A percentile compares a stretch with the other conserved stretches of the same genome.
phyloP scores from a whole-genome alignment of 2,888 invertebrate species.

The Sphaerophoria taeniata region DNA sequence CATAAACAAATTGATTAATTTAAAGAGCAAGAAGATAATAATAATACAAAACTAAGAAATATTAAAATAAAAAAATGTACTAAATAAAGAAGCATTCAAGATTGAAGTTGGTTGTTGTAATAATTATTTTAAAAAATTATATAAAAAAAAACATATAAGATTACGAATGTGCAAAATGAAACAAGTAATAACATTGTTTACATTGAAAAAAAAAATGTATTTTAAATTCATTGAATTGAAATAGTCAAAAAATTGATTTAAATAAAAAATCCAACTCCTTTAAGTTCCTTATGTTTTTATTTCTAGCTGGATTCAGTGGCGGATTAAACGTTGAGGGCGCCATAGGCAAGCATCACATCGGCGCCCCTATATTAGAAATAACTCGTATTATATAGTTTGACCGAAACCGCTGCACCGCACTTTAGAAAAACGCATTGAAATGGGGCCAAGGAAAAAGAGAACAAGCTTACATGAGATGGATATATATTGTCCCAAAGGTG shows the following conservation, averaged over 20 bases:
- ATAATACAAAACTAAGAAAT: constrained; percentile 21
- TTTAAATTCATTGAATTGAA: constrained; percentile 33
- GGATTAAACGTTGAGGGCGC: too few species aligned
- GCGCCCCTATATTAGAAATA: too few species aligned
- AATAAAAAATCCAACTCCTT: constrained; percentile 19
- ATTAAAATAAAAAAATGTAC: background rate
- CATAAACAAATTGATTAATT: background rate
- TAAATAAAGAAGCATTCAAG: constrained; percentile 38
- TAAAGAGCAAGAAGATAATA: constrained; percentile 18
- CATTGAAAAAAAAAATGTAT: constrained; percentile 7
- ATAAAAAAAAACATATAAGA: background rate
- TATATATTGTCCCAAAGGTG: too few species aligned
- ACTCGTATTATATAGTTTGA: too few species aligned
- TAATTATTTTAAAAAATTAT: constrained; percentile 1
- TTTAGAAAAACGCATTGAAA: too few species aligned
- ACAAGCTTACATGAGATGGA: too few species aligned
- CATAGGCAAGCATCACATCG: too few species aligned
- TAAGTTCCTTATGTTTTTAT: background rate
- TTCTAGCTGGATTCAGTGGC: background rate
- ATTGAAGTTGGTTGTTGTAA: constrained; percentile 59
- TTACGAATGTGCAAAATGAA: constrained; percentile 7
- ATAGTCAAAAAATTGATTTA: background rate
- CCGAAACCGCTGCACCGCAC: too few species aligned
- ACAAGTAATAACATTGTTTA: background rate
- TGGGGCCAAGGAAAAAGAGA: too few species aligned